Base-by-base conservation (phyloP, 2,797 vertebrate species). In the Phalanger gymnotis region DNA sequence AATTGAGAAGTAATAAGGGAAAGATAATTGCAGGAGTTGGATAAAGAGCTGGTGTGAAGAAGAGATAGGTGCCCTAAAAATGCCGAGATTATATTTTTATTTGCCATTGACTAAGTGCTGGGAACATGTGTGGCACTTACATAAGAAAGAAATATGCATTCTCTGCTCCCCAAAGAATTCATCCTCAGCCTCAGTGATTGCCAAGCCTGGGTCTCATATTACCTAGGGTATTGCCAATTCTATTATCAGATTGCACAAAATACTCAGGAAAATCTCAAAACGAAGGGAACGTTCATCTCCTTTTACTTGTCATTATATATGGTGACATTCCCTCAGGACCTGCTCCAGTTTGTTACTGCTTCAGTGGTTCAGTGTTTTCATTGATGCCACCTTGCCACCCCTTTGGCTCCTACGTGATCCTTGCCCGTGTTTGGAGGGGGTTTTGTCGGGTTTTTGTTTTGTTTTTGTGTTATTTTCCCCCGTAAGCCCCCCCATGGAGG, bases 1-100 rank as follows among this genome's bases (percentile, higher is more conserved):
- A 95, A 96, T 57, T 96, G 93, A 96, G 81, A 97, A 94, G 61
- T 96, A 96, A 92, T 58, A 94, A 97, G 47, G 92, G 56, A 96
- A 92, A 97, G 91, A 96, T 96, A 94, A 97, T 97, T 96, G 55
- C 95, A 95, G 53, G 92, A 96, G 47, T 97, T 98, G 90, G 90
- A 96, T 53, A 66, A 97, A 96, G 91, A 93, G 73, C 93, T 92
- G 7, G 11, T 93, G 30, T 95, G 55, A 58, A 92, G 13, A 19
- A 7, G 92, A 96, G 93, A 93, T 52, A 94, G 90, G 93, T 95
- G 61, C 94, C 58, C 93, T 34, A 93, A 90, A 7, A 94, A 94
- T 52, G 94, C 93, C 96, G 58, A 96, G 61, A 89, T 96, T 47
- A 34, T 92, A 91, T 95, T 95, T 94, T 95, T 93, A 93, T 95